Base-by-base conservation (phyloP, 2,113 vertebrate species). In the Pelmatolapia mariae region DNA sequence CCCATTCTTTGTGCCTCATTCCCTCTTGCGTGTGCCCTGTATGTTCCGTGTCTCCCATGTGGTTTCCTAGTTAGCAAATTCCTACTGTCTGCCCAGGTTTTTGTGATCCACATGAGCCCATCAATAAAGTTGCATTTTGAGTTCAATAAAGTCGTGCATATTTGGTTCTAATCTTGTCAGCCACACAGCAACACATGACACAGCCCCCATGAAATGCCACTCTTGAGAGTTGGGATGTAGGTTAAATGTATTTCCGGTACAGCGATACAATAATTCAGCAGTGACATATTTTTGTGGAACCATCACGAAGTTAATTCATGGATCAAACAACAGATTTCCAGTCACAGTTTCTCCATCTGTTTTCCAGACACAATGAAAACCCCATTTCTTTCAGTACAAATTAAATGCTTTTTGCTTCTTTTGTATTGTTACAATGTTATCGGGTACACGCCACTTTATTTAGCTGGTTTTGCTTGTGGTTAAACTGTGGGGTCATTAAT, bases 141-240 rank as follows among this genome's bases (percentile, higher is more conserved):
- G 1, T 66, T 38, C 0, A 66, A 33, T 1, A 38, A 33, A 66
- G 61, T 66, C 7, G 0, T 66, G 33, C 12, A 38, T 4, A 66
- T 66, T 38, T 38, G 0, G 19, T 66, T 8, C 33, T 66, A 66
- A 66, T 38, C 11, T 66, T 66, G 33, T 66, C 61, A 38, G 61
- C 31, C 61, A 38, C 61, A 13, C 61, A 38, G 33, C 11, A 66
- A 66, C 33, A 4, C 6, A 38, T 38, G 33, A 38, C 31, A 66
- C 63, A 43, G 63, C 22, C 68, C 40, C 0, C 43, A 31, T 0
- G 43, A 47, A 50, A 76, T 19, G 43, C 24, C 43, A 50, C 26
- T 78, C 45, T 38, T 38, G 10, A 18, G 31, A 12, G 33, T 53
- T 38, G 59, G 68, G 47, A 47, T 61, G 68, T 3, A 24, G 31